Conservation (phyloP, 2,888 invertebrate genomes). For the Clistopyga incitator region DNA sequence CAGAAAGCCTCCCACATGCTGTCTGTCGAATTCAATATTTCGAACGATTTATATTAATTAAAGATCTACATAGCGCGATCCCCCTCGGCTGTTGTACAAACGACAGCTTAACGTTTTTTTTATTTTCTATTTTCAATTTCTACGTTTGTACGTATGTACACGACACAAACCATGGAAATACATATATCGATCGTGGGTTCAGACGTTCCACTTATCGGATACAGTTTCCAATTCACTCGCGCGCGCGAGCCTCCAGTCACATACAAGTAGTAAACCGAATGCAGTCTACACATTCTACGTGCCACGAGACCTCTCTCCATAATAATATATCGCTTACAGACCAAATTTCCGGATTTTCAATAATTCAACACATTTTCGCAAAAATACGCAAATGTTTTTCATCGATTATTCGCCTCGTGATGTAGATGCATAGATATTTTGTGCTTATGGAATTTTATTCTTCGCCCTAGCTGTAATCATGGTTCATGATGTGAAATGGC, state of each 20-base stretch:
- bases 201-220: constrained; percentile 37
- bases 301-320: no score
- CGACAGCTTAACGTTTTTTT: constrained; percentile 32
- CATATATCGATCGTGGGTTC: constrained; percentile 18
- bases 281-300: background rate
- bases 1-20: constrained; percentile 27
- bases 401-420: no score
- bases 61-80: constrained; percentile 8
- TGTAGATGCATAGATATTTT: no score
- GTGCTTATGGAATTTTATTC: no score
- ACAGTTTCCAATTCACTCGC: constrained; percentile 29
- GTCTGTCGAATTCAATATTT: constrained; percentile 52
- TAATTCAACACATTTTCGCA: no score
- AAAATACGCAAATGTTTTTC: no score
- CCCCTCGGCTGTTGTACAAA: background rate
- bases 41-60: constrained; percentile 58
- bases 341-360: no score
- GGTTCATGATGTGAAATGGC: no score
- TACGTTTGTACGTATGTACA: constrained; percentile 1
- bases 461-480: no score
- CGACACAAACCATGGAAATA: constrained; percentile 1
- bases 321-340: background rate
- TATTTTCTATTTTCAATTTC: constrained; percentile 32
- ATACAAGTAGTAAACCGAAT: background rate
- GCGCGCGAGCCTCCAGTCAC: background rate